A percentile compares a stretch with the other conserved stretches of the same genome.
These are phyloP conservation scores for Neoscelio sp. DNA, from an alignment of 2,888 invertebrate genomes.

Conservation along the genomic window DNA sequence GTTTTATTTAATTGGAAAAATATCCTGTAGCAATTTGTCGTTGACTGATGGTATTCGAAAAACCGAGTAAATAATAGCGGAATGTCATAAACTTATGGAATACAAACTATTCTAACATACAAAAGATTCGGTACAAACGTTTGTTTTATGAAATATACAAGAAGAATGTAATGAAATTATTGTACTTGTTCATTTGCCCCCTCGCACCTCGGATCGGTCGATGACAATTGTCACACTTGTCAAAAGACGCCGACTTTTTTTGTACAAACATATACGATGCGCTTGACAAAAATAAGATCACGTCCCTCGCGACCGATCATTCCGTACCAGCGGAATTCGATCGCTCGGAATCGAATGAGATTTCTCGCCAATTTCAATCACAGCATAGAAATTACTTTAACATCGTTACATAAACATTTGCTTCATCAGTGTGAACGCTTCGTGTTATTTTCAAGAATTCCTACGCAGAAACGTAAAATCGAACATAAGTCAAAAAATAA, in stretches of 20 bases:
- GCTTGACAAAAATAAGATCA: conserved; percentile 41
- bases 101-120: background rate
- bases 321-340: conserved; percentile 61
- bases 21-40: too few relatives aligned
- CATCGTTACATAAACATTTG: too few relatives aligned
- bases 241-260: conserved; percentile 13
- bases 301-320: conserved; percentile 22
- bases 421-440: too few relatives aligned
- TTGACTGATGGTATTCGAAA: too few relatives aligned
- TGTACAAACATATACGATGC: conserved; percentile 22
- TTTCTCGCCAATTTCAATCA: conserved; percentile 38
- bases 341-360: conserved; percentile 3
- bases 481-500: too few relatives aligned
- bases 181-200: conserved; percentile 5
- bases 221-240: background rate
- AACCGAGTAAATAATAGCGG: too few relatives aligned
- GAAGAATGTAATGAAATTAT: conserved; percentile 13
- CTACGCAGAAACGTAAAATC: too few relatives aligned
- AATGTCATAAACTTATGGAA: background rate
- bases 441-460: too few relatives aligned
- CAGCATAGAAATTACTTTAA: conserved; percentile 47
- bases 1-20: too few relatives aligned
- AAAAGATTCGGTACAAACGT: conserved; percentile 7
- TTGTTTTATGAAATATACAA: conserved; percentile 15
- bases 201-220: background rate